Base-by-base conservation (phyloP, 1,140 invertebrate genomes). In the Halesus radiatus region DNA sequence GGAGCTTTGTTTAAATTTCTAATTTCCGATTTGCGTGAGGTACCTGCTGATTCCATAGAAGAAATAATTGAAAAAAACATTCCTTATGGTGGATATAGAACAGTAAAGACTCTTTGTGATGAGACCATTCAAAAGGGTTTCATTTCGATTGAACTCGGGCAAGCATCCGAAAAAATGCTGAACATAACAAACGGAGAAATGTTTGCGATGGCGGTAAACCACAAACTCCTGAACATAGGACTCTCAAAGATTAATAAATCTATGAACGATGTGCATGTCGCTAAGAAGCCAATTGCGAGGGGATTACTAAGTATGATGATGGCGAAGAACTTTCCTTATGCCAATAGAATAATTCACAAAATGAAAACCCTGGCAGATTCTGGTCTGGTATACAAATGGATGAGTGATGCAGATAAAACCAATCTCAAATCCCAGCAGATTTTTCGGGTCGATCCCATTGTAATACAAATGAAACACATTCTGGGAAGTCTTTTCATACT, bases 401-500 rank as follows among this genome's bases (percentile, higher is more conserved):
- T 56, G 26, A 58, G 10, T 32, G 72, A 75, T 22, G 22, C 53
- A 10, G 29, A 58, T 8, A 2, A 15, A 20, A 13, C 13, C 7
- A 37, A 20, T 13, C 8, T 16, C 2, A 37, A 22, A 13, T 10
- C 8, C 15, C 53, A 54, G 7, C 13, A 37, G 16, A 20, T n/a
- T 29, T 75, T 37, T 20, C 26, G 53, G 4, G 18, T 37, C 23
- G 72, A 75, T 29, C 8, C 37, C 7, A 58, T 75, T 22, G 72
- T 56, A 10, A 18, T 75, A 58, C 20, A 58, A 29, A 58, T 75
- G 72, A 54, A 58, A 7, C 72, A 75, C 15, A 75, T 75, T 58
- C 7, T 37, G 26, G 72, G 72, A 58, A 58, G 53, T 13, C 58
- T 75, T 32, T 75, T 58, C 18, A 58, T 75, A 32, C 72, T 75